These are phyloP conservation scores for Brachymystax lenok DNA, from an alignment of 2,797 vertebrate species.

Conservation along the genomic window DNA sequence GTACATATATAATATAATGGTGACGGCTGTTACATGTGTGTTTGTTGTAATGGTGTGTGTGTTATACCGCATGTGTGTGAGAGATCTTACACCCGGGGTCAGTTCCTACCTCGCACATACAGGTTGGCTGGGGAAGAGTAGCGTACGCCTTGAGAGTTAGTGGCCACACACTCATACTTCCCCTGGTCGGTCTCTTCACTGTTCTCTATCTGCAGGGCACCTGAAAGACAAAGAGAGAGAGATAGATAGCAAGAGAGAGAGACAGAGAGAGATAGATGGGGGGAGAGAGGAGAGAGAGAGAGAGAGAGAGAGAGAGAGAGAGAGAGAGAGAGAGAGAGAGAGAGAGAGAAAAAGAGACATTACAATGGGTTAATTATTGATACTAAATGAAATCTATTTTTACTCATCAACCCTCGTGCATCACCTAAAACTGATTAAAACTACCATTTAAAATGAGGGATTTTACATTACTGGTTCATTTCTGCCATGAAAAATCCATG, in stretches of 20 bases:
- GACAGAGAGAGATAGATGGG: conserved; percentile 24
- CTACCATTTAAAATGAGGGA: background rate
- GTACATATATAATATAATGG: conserved; percentile 6
- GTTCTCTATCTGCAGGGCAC: conserved; percentile 97
- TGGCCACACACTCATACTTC: conserved; percentile 97
- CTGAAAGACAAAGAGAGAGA: conserved; percentile 61
- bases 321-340: conserved; percentile 4
- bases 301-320: background rate
- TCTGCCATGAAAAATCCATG: background rate
- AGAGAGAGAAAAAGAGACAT: conserved; percentile 1
- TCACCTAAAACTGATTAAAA: background rate
- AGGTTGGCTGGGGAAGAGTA: conserved; percentile 98
- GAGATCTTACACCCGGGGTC: conserved; percentile 3
- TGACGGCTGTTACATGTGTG: conserved; percentile 22
- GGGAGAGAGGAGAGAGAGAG: conserved; percentile 1
- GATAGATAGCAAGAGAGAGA: conserved; percentile 1
- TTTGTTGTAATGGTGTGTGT: conserved; percentile 13
- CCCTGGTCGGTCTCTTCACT: conserved; percentile 98
- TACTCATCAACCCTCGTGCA: background rate
- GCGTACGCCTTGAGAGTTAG: conserved; percentile 95
- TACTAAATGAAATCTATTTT: background rate
- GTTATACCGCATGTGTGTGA: conserved; percentile 31
- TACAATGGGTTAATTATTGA: background rate
- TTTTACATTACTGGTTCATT: background rate
- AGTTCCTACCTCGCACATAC: conserved; percentile 98